A percentile compares a stretch with the other conserved stretches of the same genome.
These are phyloP conservation scores for Acanthosepion pharaonis DNA, from an alignment of 2,888 invertebrate genomes.

Conservation along the genomic window DNA sequence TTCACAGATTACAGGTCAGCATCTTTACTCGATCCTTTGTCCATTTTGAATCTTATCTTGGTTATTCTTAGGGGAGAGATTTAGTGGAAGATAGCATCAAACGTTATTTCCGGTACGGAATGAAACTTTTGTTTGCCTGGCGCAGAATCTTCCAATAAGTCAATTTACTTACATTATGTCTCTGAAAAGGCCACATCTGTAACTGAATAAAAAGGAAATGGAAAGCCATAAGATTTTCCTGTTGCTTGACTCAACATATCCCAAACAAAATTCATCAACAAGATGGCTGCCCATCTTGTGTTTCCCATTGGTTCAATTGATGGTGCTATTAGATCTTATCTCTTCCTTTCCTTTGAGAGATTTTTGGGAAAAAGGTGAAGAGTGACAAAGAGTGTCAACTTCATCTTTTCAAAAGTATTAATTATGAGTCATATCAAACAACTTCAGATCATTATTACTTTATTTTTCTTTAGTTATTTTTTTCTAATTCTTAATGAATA, in stretches of 20 bases:
- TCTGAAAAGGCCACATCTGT: background rate
- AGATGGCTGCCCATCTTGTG: background rate
- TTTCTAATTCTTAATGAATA: too few species aligned
- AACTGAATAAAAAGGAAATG: background rate
- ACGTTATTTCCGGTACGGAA: slow-evolving; percentile 33
- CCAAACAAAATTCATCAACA: background rate
- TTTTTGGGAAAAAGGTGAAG: too few species aligned
- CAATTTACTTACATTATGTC: slow-evolving; percentile 13
- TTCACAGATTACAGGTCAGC: background rate
- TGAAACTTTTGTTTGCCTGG: background rate
- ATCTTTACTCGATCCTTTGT: background rate
- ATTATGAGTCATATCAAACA: too few species aligned
- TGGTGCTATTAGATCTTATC: background rate
- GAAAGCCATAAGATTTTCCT: slow-evolving; percentile 33
- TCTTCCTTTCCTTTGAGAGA: too few species aligned
- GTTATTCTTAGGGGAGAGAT: background rate
- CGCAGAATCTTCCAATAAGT: background rate
- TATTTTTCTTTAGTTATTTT: too few species aligned
- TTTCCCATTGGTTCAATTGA: background rate
- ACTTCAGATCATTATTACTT: too few species aligned
- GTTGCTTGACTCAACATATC: background rate
- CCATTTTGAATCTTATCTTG: background rate
- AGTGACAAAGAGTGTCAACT: too few species aligned
- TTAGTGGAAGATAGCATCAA: background rate
- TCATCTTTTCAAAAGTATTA: too few species aligned